Evolutionary conservation across 2,888 invertebrate genomes (phyloP).

Genomic region (Aelia acuminata): DNA sequence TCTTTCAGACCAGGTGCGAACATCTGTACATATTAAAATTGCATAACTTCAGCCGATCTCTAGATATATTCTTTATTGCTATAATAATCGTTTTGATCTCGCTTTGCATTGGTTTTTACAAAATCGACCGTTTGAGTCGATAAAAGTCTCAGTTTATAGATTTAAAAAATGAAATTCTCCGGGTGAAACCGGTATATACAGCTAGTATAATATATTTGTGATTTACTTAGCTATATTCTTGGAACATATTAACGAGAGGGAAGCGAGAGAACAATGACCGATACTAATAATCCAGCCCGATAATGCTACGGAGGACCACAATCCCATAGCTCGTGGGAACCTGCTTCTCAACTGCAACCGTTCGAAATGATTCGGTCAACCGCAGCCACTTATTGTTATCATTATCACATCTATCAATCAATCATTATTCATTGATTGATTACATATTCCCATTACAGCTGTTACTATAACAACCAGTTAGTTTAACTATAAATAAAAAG

Average conservation of each 20-base stretch:
- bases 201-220: no score
- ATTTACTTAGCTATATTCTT: neutral
- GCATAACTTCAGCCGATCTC: no score
- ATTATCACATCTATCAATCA: slow-evolving; percentile 14
- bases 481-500: no score
- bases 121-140: no score
- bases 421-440: neutral
- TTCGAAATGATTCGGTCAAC: slow-evolving; percentile 39
- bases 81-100: no score
- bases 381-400: slow-evolving; percentile 2
- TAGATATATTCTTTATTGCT: no score
- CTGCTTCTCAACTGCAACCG: neutral
- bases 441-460: neutral
- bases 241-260: neutral
- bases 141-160: no score
- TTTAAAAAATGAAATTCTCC: no score
- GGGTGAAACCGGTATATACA: no score
- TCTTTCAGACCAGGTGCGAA: no score
- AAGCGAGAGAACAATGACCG: slow-evolving; percentile 16
- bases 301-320: slow-evolving; percentile 27
- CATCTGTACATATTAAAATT: no score
- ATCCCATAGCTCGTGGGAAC: slow-evolving; percentile 35
- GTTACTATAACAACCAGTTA: neutral
- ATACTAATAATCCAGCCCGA: neutral
- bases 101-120: no score